Evolutionary conservation across 2,113 vertebrate genomes (phyloP).

Genomic region (Hemiprocne comata): DNA sequence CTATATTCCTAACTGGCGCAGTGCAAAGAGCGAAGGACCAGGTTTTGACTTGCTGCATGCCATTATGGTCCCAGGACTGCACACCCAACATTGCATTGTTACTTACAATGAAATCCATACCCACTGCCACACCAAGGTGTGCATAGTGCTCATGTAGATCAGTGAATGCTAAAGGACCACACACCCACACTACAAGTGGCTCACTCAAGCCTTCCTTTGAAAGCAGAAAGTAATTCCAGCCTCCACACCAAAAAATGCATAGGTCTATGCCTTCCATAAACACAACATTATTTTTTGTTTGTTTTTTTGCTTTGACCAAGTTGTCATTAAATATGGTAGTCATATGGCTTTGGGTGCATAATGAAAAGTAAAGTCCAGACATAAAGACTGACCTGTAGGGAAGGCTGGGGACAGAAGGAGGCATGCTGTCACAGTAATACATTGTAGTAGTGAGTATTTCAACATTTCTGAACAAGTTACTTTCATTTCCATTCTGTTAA

Average conservation of each 20-base stretch:
- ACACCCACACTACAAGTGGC: neutral
- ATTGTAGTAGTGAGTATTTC: neutral
- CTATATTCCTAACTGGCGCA: neutral
- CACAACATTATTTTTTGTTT: neutral
- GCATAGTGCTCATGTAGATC: fast-evolving
- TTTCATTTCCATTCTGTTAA: neutral
- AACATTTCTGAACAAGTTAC: neutral
- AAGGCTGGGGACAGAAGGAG: neutral
- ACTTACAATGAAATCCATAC: neutral
- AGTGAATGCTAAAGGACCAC: neutral
- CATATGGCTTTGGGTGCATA: neutral
- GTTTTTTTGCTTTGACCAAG: neutral
- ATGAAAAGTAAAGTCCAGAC: neutral
- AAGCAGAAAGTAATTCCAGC: neutral
- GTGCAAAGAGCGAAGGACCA: neutral
- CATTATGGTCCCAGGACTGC: neutral
- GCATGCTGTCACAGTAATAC: neutral
- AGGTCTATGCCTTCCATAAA: neutral
- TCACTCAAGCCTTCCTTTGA: neutral
- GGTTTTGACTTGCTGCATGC: neutral
- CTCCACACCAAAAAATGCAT: neutral
- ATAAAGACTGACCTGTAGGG: neutral
- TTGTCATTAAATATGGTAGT: neutral
- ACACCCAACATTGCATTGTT: neutral
- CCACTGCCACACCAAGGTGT: neutral